phyloP scores from a whole-genome alignment of 2,888 invertebrate genomes.

The Pterobdella sp. region DNA sequence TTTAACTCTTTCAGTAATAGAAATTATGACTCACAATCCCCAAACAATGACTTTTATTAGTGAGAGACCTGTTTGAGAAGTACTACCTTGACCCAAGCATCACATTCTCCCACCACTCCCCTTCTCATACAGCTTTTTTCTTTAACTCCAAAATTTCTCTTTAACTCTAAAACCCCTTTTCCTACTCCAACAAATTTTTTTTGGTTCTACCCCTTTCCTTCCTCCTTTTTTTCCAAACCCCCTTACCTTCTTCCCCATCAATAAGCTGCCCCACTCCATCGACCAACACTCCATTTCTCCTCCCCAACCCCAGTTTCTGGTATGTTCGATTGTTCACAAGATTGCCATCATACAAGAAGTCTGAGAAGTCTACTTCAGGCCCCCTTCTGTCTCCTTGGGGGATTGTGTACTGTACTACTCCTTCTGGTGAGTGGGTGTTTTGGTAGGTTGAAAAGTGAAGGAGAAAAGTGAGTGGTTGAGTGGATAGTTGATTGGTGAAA shows the following conservation, averaged over 20 bases:
- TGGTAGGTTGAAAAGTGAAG: no score
- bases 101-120: no score
- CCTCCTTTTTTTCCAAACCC: slow-evolving; percentile 63
- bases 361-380: slow-evolving; percentile 71
- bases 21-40: no score
- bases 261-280: slow-evolving; percentile 76
- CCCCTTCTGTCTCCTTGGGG: slow-evolving; percentile 78
- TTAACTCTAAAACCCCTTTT: slow-evolving; percentile 43
- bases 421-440: slow-evolving; percentile 62
- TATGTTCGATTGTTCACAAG: slow-evolving; percentile 61
- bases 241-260: slow-evolving; percentile 71
- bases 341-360: slow-evolving; percentile 73
- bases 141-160: not conserved
- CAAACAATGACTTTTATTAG: no score
- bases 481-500: no score
- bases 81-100: no score
- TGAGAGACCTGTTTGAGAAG: no score
- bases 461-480: no score
- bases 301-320: slow-evolving; percentile 76
- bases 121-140: not conserved
- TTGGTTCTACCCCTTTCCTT: slow-evolving; percentile 57
- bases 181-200: slow-evolving; percentile 85
- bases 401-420: slow-evolving; percentile 76
- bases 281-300: slow-evolving; percentile 64
- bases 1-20: no score